A percentile compares a stretch with the other conserved stretches of the same genome.
phyloP scores from a whole-genome alignment of 2,113 vertebrate species.

The Rhinoderma darwinii region DNA sequence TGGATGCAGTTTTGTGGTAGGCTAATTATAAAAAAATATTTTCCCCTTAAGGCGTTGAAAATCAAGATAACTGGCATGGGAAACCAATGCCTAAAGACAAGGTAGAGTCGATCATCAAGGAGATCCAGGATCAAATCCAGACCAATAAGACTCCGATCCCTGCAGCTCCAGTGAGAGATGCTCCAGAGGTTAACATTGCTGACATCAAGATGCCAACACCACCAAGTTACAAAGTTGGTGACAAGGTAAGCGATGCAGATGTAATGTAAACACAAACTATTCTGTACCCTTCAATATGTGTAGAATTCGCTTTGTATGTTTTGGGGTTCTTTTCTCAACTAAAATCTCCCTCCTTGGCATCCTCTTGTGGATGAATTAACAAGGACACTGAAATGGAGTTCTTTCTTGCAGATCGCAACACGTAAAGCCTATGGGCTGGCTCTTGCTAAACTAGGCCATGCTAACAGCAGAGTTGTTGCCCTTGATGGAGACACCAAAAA shows the following conservation, averaged over 20 bases:
- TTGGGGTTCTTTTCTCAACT: neutral
- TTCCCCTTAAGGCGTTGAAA: conserved; percentile 76
- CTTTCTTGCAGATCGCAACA: conserved; percentile 75
- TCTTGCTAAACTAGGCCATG: conserved; percentile 77
- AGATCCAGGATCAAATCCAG: conserved; percentile 78
- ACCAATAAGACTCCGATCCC: conserved; percentile 72
- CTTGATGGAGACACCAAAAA: conserved; percentile 86
- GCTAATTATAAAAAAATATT: neutral
- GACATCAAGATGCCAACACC: conserved; percentile 70
- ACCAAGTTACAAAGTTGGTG: conserved; percentile 76
- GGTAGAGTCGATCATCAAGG: conserved; percentile 73
- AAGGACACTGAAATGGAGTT: too few relatives aligned
- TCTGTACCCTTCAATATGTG: neutral
- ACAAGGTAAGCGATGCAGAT: conserved; percentile 73
- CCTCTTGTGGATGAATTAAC: too few relatives aligned
- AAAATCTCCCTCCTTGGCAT: too few relatives aligned
- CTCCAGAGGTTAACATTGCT: conserved; percentile 65
- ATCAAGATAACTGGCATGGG: conserved; percentile 84
- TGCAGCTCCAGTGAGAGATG: conserved; percentile 75
- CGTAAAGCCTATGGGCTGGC: conserved; percentile 81
- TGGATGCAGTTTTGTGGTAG: neutral
- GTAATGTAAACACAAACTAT: neutral
- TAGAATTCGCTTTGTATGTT: neutral
- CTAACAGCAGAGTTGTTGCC: conserved; percentile 77
- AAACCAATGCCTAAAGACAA: conserved; percentile 83